phyloP scores from a whole-genome alignment of 2,113 vertebrate species.

The Proterorhinus semilunaris region DNA sequence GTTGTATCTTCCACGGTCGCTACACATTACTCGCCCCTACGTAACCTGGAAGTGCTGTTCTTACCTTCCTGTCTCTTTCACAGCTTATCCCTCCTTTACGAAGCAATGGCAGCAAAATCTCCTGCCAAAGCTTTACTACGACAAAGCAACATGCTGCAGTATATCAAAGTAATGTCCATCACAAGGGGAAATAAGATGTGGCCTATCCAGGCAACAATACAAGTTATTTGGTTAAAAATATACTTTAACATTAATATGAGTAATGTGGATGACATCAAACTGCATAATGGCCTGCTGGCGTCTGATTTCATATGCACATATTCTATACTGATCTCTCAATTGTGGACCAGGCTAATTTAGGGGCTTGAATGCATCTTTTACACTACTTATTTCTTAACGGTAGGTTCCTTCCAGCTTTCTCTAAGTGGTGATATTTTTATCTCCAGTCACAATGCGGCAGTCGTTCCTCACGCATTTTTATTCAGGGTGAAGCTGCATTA shows the following conservation, averaged over 20 bases:
- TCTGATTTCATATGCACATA: slow-evolving; percentile 21
- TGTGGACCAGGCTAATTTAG: slow-evolving; percentile 12
- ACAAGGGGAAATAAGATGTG: too few relatives aligned
- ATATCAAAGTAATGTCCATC: too few relatives aligned
- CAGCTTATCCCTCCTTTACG: too few relatives aligned
- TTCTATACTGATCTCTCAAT: slow-evolving; percentile 14
- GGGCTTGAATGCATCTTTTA: neutral
- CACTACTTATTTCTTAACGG: neutral
- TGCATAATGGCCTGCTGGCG: slow-evolving; percentile 1
- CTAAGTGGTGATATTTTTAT: slow-evolving; percentile 19
- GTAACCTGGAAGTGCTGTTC: too few relatives aligned
- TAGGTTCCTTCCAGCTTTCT: neutral
- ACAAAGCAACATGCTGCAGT: too few relatives aligned
- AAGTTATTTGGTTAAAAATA: slow-evolving; percentile 28
- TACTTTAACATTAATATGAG: slow-evolving; percentile 9
- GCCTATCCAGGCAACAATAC: slow-evolving; percentile 20
- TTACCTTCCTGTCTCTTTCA: too few relatives aligned
- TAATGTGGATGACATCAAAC: slow-evolving; percentile 10
- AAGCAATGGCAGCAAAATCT: too few relatives aligned
- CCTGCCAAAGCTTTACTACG: too few relatives aligned
- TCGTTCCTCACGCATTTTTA: slow-evolving; percentile 31
- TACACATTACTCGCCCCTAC: too few relatives aligned
- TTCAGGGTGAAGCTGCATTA: slow-evolving; percentile 25
- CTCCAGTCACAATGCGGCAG: slow-evolving; percentile 12
- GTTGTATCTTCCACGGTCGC: too few relatives aligned